Conservation (phyloP, 2,113 vertebrate species). For the Arvicanthis niloticus region DNA sequence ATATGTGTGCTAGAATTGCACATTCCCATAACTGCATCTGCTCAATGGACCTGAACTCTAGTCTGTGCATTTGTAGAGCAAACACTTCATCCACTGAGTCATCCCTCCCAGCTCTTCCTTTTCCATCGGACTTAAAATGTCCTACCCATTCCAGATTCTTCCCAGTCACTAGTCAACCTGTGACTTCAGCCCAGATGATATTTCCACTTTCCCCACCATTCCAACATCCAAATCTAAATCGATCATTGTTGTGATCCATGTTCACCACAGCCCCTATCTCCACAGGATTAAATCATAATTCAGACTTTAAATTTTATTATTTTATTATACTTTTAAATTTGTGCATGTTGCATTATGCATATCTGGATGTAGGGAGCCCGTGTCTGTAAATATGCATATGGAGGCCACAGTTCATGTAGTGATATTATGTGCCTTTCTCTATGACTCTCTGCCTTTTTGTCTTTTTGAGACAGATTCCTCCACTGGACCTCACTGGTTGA, state of each 20-base stretch:
- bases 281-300: constrained; percentile 5
- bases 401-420: not conserved
- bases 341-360: not conserved
- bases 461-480: not conserved
- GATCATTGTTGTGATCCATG: not conserved
- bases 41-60: not conserved
- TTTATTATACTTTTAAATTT: not conserved
- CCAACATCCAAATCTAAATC: not conserved
- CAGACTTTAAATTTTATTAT: not conserved
- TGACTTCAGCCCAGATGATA: not conserved
- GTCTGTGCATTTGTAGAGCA: not conserved
- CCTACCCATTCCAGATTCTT: not conserved
- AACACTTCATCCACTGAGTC: not conserved
- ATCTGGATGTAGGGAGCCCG: not conserved
- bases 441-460: not conserved
- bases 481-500: not conserved
- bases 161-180: not conserved
- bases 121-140: not conserved
- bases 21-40: not conserved
- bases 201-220: not conserved
- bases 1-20: not conserved
- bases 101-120: not conserved
- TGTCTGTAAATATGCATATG: not conserved
- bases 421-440: not conserved
- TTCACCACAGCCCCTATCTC: not conserved